Conservation (phyloP, 2,888 invertebrate species). For the Chalcis sispes region DNA sequence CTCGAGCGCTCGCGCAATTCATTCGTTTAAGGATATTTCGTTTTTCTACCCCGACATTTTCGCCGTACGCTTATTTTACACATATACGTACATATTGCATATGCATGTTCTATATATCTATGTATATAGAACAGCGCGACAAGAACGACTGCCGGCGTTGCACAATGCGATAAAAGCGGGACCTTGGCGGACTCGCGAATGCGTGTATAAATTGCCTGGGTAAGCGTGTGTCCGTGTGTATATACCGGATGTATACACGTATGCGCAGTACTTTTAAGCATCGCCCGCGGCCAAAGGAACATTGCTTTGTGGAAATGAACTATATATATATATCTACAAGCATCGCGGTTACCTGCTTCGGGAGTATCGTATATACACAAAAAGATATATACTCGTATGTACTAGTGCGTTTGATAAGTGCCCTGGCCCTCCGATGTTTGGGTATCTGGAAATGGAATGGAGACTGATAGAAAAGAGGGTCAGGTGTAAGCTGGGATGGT, state of each 20-base stretch:
- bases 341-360: too few relatives aligned
- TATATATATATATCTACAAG: too few relatives aligned
- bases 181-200: conserved; percentile 41
- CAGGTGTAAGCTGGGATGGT: too few relatives aligned
- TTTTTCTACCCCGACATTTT: background rate
- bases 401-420: too few relatives aligned
- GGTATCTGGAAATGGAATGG: too few relatives aligned
- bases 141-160: too few relatives aligned
- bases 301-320: background rate
- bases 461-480: too few relatives aligned
- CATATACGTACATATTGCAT: background rate
- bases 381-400: too few relatives aligned
- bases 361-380: too few relatives aligned
- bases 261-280: conserved; percentile 3
- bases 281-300: conserved; percentile 46
- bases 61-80: background rate
- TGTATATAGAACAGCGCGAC: background rate
- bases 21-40: background rate
- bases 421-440: too few relatives aligned
- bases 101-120: background rate
- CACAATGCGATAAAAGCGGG: conserved; percentile 53
- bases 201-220: background rate
- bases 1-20: background rate
- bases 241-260: conserved; percentile 42
- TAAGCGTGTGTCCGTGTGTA: background rate